Evolutionary conservation across 1,140 invertebrate species (phyloP), one percentile per base, ranked within the genome.

Genomic region (Tribolium castaneum): DNA sequence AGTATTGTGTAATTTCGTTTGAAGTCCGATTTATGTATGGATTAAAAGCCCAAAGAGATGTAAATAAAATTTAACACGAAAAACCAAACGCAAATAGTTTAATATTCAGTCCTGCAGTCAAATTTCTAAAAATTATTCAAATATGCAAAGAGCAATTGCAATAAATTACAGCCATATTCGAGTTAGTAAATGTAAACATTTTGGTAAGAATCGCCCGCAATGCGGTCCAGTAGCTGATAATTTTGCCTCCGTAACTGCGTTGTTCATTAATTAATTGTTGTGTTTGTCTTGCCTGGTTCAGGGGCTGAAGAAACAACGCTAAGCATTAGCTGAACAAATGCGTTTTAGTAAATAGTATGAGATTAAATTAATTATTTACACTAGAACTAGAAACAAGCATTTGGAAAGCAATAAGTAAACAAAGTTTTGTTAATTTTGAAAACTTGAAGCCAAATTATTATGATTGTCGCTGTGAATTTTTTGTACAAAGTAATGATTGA

Each of bases 191-290:
- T 59, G 54, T 12, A 59, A 59, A 59, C 54, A 59, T 45, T 45
- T 45, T 10, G 1, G 10, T 19, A 22, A 22, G 13, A 59, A 30
- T 59, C 54, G 22, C n/a, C 14, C 54, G 13, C 19, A 12, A 2
- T 14, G 16, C 16, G 16, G 22, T 59, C 54, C 54, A 59, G 10
- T 59, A 19, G 54, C 54, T 59, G 54, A 59, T 59, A 59, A 59
- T 59, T 59, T 22, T 59, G 7, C n/a, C 22, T 14, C 13, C 54
- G 13, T 59, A 52, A 19, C 51, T 4, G 16, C 12, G 16, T 30
- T 59, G 54, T 25, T 59, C 54, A 59, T 59, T 22, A 59, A 59
- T 59, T 25, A 59, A 59, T 59, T 59, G 54, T 59, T 59, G 54
- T 59, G 54, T 59, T 59, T 59, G 19, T 59, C 10, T 59, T 59